phyloP scores from a whole-genome alignment of 2,888 invertebrate genomes.

The Epirrita christyi region DNA sequence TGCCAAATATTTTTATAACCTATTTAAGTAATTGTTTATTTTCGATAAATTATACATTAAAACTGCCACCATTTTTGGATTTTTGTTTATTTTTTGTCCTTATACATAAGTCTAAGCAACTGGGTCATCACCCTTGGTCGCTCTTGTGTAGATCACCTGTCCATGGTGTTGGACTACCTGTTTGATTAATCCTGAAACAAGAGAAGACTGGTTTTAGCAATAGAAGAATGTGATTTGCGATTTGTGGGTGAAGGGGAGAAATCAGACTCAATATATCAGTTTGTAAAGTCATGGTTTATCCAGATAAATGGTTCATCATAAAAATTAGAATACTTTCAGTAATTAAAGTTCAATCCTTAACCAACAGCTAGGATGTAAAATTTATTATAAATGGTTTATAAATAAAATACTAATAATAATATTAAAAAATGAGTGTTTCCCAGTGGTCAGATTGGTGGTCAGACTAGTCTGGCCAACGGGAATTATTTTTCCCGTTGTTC shows the following conservation, averaged over 20 bases:
- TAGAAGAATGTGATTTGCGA: neutral
- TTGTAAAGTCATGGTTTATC: slow-evolving; percentile 70
- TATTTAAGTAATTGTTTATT: neutral
- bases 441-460: too few relatives aligned
- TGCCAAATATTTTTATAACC: neutral
- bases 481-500: too few relatives aligned
- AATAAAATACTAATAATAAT: too few relatives aligned
- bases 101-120: slow-evolving; percentile 86
- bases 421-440: too few relatives aligned
- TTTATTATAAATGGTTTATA: too few relatives aligned
- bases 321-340: neutral
- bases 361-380: too few relatives aligned
- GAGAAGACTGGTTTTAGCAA: slow-evolving; percentile 11
- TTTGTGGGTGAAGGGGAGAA: neutral
- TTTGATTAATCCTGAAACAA: slow-evolving; percentile 92
- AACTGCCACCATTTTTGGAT: slow-evolving; percentile 30
- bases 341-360: too few relatives aligned
- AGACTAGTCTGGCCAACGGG: too few relatives aligned
- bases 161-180: slow-evolving; percentile 98
- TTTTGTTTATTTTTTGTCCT: slow-evolving; percentile 75
- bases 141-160: slow-evolving; percentile 98
- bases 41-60: slow-evolving; percentile 18
- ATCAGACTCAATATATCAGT: slow-evolving; percentile 88
- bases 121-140: slow-evolving; percentile 96
- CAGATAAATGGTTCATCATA: slow-evolving; percentile 69